Percentiles rank a stretch among this genome's conserved stretches.
These are phyloP conservation scores for Zootermopsis nevadensis DNA, from an alignment of 2,888 invertebrate genomes.

Conservation along the genomic window DNA sequence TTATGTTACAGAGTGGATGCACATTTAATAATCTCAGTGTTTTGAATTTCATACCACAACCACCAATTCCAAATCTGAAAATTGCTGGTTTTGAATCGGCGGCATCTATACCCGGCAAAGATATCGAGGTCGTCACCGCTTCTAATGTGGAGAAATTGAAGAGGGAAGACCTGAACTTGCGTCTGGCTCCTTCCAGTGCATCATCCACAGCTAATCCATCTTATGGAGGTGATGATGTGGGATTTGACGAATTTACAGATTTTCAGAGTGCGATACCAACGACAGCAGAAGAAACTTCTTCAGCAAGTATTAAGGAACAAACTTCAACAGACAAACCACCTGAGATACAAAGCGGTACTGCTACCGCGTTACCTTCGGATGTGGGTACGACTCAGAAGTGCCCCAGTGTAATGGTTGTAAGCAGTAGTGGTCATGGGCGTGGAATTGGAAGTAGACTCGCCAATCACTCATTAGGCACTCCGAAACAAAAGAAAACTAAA, in stretches of 20 bases:
- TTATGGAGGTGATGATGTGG: constrained; percentile 33
- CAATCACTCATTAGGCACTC: constrained; percentile 64
- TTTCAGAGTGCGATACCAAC: constrained; percentile 62
- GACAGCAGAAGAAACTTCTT: neutral
- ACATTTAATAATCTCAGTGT: constrained; percentile 56
- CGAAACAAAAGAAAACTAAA: constrained; percentile 55
- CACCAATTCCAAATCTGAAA: constrained; percentile 61
- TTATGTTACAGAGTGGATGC: constrained; percentile 57
- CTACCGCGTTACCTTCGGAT: neutral
- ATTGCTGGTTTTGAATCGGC: constrained; percentile 50
- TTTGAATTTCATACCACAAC: constrained; percentile 57
- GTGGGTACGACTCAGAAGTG: constrained; percentile 47
- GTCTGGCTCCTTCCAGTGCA: neutral
- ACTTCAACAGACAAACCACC: neutral
- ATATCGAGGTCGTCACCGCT: neutral
- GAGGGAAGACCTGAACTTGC: constrained; percentile 47
- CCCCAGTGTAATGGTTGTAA: constrained; percentile 51
- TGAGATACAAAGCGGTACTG: neutral
- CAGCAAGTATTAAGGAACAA: neutral
- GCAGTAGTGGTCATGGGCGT: constrained; percentile 59
- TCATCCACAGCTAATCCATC: neutral
- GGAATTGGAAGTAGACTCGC: constrained; percentile 64
- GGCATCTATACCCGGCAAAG: neutral
- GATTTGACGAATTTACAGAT: constrained; percentile 65
- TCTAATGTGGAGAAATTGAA: constrained; percentile 8